Conservation (phyloP, 2,113 vertebrate species). For the Paralichthys olivaceus region DNA sequence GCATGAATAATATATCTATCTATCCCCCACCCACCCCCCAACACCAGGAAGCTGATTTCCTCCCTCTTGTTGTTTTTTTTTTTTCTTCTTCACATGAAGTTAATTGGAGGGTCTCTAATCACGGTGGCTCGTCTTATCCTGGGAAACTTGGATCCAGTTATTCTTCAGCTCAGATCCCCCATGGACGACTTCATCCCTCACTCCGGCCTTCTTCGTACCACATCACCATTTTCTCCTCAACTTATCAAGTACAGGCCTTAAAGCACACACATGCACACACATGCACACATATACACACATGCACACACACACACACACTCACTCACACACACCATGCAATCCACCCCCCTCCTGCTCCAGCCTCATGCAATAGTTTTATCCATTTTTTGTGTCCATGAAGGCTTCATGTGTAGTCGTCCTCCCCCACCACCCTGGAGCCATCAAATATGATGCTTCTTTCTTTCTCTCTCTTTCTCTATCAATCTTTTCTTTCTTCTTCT, state of each 20-base stretch:
- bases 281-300: not conserved
- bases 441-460: conserved; percentile 48
- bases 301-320: not conserved
- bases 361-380: conserved; percentile 79
- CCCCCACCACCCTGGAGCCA: conserved; percentile 71
- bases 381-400: conserved; percentile 67
- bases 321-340: conserved; percentile 46
- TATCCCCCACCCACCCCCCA: conserved; percentile 46
- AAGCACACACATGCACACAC: not conserved
- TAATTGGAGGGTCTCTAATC: conserved; percentile 72
- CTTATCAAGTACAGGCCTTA: conserved; percentile 73
- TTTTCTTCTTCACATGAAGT: conserved; percentile 73
- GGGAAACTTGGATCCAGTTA: conserved; percentile 72
- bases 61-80: conserved; percentile 56
- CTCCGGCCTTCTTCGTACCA: conserved; percentile 76
- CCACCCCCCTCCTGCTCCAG: conserved; percentile 23
- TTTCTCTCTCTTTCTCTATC: not conserved
- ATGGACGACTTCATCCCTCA: conserved; percentile 60
- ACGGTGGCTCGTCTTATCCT: conserved; percentile 61
- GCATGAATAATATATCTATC: conserved; percentile 77
- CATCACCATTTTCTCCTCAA: conserved; percentile 77
- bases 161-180: conserved; percentile 66
- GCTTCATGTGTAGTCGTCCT: conserved; percentile 65
- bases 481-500: not conserved
- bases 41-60: conserved; percentile 82